A percentile compares a stretch with the other conserved stretches of the same genome.
phyloP scores from a whole-genome alignment of 1,140 invertebrate species.

The Zaprionus gabonicus region DNA sequence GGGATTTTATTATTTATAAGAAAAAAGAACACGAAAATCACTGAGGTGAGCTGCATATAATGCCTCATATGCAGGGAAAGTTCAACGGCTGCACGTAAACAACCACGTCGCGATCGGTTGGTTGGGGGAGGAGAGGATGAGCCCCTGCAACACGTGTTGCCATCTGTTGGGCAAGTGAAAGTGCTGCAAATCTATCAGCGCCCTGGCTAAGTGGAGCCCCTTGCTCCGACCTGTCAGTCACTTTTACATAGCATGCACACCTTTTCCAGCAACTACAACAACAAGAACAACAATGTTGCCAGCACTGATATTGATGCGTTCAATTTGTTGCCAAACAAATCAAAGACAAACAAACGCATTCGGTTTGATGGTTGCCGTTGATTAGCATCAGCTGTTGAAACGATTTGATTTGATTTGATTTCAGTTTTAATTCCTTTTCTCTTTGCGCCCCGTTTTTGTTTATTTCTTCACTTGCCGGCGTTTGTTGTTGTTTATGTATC shows the following conservation, averaged over 20 bases:
- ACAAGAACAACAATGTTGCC: conserved; percentile 32
- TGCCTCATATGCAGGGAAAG: conserved; percentile 44
- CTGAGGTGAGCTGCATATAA: conserved; percentile 56
- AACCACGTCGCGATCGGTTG: conserved; percentile 3
- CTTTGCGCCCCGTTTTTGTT: conserved; percentile 44
- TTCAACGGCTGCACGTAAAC: conserved; percentile 74
- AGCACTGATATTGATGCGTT: conserved; percentile 57
- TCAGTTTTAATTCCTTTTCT: conserved; percentile 28
- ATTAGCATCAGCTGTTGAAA: conserved; percentile 81
- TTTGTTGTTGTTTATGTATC: conserved; percentile 70
- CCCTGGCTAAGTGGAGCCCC: conserved; percentile 64
- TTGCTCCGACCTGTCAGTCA: conserved; percentile 49
- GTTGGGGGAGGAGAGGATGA: no score
- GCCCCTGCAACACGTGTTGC: conserved; percentile 66
- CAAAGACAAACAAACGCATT: conserved; percentile 58
- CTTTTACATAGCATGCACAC: conserved; percentile 50
- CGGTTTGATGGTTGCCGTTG: conserved; percentile 48
- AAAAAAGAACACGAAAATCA: conserved; percentile 21
- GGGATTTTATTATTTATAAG: conserved; percentile 31
- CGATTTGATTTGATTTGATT: conserved; percentile 59
- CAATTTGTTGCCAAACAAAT: conserved; percentile 82
- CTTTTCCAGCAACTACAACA: conserved; percentile 40
- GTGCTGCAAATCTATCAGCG: conserved; percentile 75
- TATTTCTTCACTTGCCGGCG: conserved; percentile 63
- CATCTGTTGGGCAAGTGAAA: conserved; percentile 67